Base-by-base conservation (phyloP, 37 sponge, comb jelly and placozoan genomes). In the Aphrocallistes beatrix region DNA sequence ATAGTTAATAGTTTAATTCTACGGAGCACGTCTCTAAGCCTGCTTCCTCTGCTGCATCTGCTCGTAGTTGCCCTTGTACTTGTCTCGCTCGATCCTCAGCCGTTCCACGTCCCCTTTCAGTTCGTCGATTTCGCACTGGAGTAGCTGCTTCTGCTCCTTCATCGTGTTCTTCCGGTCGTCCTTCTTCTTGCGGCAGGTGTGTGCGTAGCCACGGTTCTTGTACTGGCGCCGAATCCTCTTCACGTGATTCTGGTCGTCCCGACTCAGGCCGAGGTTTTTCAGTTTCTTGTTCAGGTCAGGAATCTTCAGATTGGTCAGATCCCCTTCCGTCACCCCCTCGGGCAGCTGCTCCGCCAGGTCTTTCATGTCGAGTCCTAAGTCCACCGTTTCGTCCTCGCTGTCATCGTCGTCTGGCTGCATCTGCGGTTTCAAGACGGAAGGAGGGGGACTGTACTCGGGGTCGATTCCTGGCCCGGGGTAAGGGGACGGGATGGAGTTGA, bases 61-160 rank as follows among this genome's bases (percentile, higher is more conserved):
- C 21, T 60, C 75, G 75, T 60, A 60, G 34, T 60, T 60, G 3
- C 75, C 28, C 34, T 60, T 60, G 75, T 60, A 60, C 75, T 28
- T 3, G 75, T 60, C 75, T 30, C 75, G 25, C 75, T 60, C 75
- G 25, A 60, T 19, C 75, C 75, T 60, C 32, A 60, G 75, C 3
- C 34, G 25, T 1, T 60, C 75, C 34, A 60, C 75, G 75, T 60
- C 75, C 25, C 3, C 75, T 60, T 60, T 60, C 17, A 60, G 75
- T 60, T 60, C 75, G 34, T 60, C n/a, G n/a, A 60, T 60, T 30
- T 60, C 75, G 3, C 10, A 6, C 8, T 60, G 75, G 28, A 60
- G 75, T 3, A 28, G 10, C n/a, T 60, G 75, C 34, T 60, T 60
- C 75, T 60, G 75, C 75, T 60, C 75, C n/a, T 60, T 60, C 75